Evolutionary conservation across 1,140 invertebrate genomes (phyloP), one percentile per base, ranked within the genome.

Genomic region (Pachyrhynchus sulphureomaculatus): DNA sequence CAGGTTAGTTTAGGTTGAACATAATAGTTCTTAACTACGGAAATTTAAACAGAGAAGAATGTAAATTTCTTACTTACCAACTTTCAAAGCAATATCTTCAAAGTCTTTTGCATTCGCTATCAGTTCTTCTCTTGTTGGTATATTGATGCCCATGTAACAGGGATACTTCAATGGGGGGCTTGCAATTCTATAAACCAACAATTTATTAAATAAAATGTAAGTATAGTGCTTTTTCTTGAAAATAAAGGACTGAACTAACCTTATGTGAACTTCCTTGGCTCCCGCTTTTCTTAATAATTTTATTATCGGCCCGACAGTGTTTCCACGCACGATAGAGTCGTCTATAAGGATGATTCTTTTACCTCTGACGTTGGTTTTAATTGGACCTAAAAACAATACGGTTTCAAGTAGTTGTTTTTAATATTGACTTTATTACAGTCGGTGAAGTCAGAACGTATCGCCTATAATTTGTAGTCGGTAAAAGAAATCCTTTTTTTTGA

Each of bases 141-240:
- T 99, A 75, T 98, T 98, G 66, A 99, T 98, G 42, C 96, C 96
- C 96, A 99, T 99, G 78, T 96, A 98, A 75, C 96, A 99, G 0
- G 96, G 95, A 80, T 93, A 90, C 69, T 90, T 88, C 12, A 99
- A 80, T 2, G 96, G 95, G 0, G 96, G 96, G 17, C 95, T 98
- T 13, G 96, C 96, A 62, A 98, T 92, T 42, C 58, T 61, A 53
- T 6, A 36, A 48, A 10, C 17, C n/a, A 29, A 39, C 12, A 29
- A 26, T 26, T 18, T 3, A 26, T 26, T 3, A 3, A 4, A 26
- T 8, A 26, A 26, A 26, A 26, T 4, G 3, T 26, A 26, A 26
- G 24, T 26, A 26, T 29, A 29, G 6, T 29, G 8, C 2, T 29
- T 29, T 29, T 29, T 2, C 12, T 10, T 29, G 8, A 29, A 9